These are phyloP conservation scores for Lepidocolaptes lacrymiger DNA, from an alignment of 2,797 vertebrate species.

Conservation along the genomic window DNA sequence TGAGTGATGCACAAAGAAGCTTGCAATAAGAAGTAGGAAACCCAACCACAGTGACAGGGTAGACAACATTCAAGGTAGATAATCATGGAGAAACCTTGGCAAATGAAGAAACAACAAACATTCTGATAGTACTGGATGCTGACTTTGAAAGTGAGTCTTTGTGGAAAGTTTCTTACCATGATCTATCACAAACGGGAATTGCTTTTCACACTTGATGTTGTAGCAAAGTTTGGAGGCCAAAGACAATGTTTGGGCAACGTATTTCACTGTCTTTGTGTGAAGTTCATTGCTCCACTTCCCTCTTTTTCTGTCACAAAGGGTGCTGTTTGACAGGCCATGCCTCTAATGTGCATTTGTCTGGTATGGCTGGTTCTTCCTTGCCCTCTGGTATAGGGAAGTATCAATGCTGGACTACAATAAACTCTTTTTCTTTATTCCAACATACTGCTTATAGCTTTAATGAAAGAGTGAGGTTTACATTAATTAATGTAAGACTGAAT, in stretches of 20 bases:
- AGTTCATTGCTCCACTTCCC: neutral
- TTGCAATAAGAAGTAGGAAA: neutral
- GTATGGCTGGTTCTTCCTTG: neutral
- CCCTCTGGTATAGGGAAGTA: neutral
- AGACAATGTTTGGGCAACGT: neutral
- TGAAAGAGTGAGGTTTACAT: neutral
- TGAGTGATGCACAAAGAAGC: neutral
- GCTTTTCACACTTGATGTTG: neutral
- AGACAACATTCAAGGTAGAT: neutral
- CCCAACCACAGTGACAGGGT: neutral
- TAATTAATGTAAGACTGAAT: neutral
- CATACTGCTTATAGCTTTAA: neutral
- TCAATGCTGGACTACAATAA: fast-evolving
- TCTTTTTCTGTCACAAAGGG: neutral
- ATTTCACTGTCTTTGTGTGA: neutral
- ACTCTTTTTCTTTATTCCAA: neutral
- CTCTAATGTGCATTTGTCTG: neutral
- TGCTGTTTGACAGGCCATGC: neutral
- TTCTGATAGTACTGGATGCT: neutral
- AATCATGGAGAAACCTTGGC: neutral
- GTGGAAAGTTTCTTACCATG: neutral
- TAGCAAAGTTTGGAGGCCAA: neutral
- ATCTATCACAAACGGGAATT: neutral
- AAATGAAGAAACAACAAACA: neutral
- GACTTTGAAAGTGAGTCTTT: neutral